A percentile compares a stretch with the other conserved stretches of the same genome.
Evolutionary conservation across 2,113 vertebrate species (phyloP).

Genomic region (Sorex fumeus): DNA sequence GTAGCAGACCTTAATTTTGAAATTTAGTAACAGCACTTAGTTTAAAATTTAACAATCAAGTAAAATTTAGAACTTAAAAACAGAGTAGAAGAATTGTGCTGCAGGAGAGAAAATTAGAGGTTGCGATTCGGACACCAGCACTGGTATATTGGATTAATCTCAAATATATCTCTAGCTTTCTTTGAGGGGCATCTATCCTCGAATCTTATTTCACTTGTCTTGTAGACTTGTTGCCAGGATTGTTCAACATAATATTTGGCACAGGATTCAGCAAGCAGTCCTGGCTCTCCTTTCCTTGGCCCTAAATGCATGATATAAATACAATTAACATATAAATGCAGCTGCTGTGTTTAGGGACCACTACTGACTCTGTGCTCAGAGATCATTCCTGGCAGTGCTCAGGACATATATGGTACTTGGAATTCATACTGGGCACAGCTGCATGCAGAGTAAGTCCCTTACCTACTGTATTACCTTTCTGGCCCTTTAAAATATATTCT

Average conservation of each 20-base stretch:
- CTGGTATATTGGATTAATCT: no score
- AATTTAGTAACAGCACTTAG: no score
- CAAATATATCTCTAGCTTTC: conserved; percentile 2
- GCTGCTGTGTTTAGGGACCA: no score
- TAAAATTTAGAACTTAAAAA: neutral
- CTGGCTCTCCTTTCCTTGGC: neutral
- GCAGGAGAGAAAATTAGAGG: neutral
- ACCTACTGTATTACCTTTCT: no score
- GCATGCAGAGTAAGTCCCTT: no score
- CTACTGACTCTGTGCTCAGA: no score
- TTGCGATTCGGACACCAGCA: no score
- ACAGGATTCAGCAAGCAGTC: neutral
- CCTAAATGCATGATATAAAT: neutral
- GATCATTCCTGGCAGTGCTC: no score
- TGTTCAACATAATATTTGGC: neutral
- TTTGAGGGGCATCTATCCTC: neutral
- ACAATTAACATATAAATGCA: neutral
- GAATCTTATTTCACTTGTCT: neutral
- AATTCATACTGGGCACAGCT: no score
- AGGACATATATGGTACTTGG: no score
- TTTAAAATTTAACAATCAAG: no score
- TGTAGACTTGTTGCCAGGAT: neutral
- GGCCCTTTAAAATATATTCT: neutral
- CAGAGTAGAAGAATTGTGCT: neutral
- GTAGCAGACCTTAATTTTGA: neutral